A percentile compares a stretch with the other conserved stretches of the same genome.
phyloP scores from a whole-genome alignment of 2,797 vertebrate species.

The Phalanger gymnotis region DNA sequence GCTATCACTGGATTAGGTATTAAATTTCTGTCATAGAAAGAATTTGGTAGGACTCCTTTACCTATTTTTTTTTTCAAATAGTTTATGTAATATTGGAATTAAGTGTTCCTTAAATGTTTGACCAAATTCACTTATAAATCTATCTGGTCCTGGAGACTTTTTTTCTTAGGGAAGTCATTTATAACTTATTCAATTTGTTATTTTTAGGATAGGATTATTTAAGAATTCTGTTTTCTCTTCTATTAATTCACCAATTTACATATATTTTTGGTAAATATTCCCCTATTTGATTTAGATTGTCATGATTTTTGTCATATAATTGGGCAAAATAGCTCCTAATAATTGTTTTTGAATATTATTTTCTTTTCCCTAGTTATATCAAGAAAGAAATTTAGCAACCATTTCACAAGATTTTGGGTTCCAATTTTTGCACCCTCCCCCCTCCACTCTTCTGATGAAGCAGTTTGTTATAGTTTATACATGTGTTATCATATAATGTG shows the following conservation, averaged over 20 bases:
- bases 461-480: too few relatives aligned
- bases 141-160: background rate
- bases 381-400: too few relatives aligned
- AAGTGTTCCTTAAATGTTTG: background rate
- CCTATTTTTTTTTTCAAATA: background rate
- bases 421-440: too few relatives aligned
- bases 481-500: too few relatives aligned
- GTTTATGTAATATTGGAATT: background rate
- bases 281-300: background rate
- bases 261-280: background rate
- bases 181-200: background rate
- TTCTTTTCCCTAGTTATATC: too few relatives aligned
- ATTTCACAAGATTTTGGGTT: too few relatives aligned
- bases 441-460: too few relatives aligned
- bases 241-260: background rate
- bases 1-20: background rate
- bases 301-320: background rate
- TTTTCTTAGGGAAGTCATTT: background rate
- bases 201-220: background rate
- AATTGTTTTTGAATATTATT: background rate
- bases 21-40: background rate
- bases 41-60: background rate
- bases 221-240: background rate
- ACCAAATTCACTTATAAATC: background rate
- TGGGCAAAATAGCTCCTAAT: background rate